phyloP scores from a whole-genome alignment of 2,113 vertebrate species.

The Aramus guarauna region DNA sequence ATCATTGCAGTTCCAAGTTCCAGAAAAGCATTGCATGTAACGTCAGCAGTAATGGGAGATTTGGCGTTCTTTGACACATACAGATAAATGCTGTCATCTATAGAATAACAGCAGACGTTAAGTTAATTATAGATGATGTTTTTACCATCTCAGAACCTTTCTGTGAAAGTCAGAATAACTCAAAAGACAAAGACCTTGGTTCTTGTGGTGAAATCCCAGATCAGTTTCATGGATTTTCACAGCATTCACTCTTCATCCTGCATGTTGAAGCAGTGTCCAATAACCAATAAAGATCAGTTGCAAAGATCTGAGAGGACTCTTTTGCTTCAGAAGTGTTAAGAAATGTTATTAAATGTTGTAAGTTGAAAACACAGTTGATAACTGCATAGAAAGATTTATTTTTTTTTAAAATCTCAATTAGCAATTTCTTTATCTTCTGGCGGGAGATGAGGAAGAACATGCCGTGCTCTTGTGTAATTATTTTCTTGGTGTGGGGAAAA shows the following conservation, averaged over 20 bases:
- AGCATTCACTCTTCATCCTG: background rate
- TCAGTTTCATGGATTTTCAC: background rate
- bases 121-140: background rate
- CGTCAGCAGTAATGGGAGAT: background rate
- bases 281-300: background rate
- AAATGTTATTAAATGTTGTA: background rate
- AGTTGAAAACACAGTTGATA: background rate
- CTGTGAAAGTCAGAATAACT: background rate
- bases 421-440: slow-evolving; percentile 96
- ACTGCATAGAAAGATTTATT: background rate
- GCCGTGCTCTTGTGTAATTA: slow-evolving; percentile 93
- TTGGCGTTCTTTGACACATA: background rate
- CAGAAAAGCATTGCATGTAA: background rate
- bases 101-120: background rate
- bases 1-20: background rate
- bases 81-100: background rate
- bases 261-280: background rate
- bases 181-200: background rate
- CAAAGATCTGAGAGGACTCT: background rate
- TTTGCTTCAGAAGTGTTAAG: background rate
- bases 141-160: background rate
- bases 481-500: slow-evolving; percentile 91
- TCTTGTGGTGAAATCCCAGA: background rate
- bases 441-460: slow-evolving; percentile 94
- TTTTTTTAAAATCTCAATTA: slow-evolving; percentile 36